Percentiles rank a stretch among this genome's conserved stretches.
These are phyloP conservation scores for Denticeps clupeoides DNA, from an alignment of 2,797 vertebrate genomes.

Conservation along the genomic window DNA sequence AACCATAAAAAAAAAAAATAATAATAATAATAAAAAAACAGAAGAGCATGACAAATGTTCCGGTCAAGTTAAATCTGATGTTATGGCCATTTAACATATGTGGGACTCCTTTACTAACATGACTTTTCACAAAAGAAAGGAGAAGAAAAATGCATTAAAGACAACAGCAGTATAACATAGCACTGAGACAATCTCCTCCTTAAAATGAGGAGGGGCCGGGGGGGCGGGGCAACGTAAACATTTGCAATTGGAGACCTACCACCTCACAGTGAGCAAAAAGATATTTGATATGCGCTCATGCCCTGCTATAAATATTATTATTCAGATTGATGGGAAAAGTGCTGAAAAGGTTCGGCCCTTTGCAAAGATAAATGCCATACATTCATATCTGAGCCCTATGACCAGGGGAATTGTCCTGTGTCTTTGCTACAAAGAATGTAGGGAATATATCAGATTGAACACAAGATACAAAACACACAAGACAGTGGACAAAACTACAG, in stretches of 20 bases:
- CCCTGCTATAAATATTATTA: conserved; percentile 5
- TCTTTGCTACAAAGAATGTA: conserved; percentile 17
- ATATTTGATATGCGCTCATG: conserved; percentile 10
- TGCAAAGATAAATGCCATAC: conserved; percentile 21
- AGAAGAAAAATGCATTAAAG: too few species aligned
- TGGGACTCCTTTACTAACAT: too few species aligned
- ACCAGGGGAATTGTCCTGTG: conserved; percentile 17
- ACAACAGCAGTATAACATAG: neutral
- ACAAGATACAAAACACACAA: conserved; percentile 6
- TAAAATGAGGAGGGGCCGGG: too few species aligned
- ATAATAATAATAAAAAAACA: too few species aligned
- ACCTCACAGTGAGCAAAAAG: conserved; percentile 7
- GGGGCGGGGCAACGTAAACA: conserved; percentile 31
- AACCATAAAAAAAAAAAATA: too few species aligned
- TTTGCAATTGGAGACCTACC: conserved; percentile 10
- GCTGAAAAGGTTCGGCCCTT: conserved; percentile 8
- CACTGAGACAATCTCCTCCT: too few species aligned
- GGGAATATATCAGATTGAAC: conserved; percentile 12
- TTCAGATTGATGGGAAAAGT: conserved; percentile 31
- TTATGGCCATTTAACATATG: too few species aligned
- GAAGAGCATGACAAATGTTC: too few species aligned
- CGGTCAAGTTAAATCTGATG: too few species aligned
- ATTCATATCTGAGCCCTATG: conserved; percentile 29
- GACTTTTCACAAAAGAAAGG: too few species aligned
- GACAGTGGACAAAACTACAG: neutral